Percentiles rank a stretch among this genome's conserved stretches.
Conservation (phyloP, 2,797 vertebrate species). For the Leucoraja ocellata region DNA sequence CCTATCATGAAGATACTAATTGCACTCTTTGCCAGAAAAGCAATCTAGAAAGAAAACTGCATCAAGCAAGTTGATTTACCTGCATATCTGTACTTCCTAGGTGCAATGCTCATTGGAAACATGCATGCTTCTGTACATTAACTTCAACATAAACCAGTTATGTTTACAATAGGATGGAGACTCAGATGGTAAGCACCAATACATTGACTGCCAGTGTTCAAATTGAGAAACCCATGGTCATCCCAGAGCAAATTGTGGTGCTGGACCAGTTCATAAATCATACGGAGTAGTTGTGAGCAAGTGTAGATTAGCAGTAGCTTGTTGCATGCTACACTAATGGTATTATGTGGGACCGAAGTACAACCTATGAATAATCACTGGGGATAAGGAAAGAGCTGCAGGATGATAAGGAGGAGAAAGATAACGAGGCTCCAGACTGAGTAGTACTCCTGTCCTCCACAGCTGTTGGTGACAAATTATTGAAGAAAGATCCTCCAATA, state of each 20-base stretch:
- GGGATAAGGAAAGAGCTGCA: neutral
- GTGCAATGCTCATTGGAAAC: neutral
- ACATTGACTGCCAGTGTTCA: neutral
- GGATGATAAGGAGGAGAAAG: neutral
- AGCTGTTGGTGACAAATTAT: neutral
- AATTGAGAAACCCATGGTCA: neutral
- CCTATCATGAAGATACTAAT: neutral
- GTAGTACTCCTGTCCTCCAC: neutral
- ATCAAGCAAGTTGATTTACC: neutral
- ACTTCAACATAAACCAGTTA: neutral
- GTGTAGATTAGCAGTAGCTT: neutral
- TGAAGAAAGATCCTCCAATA: neutral
- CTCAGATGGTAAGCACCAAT: neutral
- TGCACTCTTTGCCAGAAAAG: neutral
- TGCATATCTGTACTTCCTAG: neutral
- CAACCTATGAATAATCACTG: neutral
- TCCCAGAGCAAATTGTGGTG: neutral
- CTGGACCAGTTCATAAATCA: neutral
- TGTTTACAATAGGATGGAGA: neutral
- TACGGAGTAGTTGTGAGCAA: neutral
- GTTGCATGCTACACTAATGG: neutral
- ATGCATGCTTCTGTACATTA: neutral
- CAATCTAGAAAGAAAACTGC: neutral
- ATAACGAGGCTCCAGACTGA: neutral
- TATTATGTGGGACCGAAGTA: neutral